Percentiles rank a stretch among this genome's conserved stretches.
phyloP scores from a whole-genome alignment of 2,113 vertebrate species.

The Dinomys branickii region DNA sequence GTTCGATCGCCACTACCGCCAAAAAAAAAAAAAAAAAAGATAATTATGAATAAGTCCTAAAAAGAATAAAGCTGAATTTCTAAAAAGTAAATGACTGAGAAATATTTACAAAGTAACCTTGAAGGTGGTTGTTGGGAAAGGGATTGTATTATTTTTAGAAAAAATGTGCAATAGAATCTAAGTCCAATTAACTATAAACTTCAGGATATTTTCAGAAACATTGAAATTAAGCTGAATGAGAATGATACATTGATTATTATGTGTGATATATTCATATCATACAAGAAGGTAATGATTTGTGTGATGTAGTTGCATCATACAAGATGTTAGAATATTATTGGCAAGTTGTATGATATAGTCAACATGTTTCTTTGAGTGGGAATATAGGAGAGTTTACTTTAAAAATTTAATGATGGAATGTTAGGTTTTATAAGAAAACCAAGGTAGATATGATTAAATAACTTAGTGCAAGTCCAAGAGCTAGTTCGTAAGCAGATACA shows the following conservation, averaged over 20 bases:
- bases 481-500: background rate
- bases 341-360: background rate
- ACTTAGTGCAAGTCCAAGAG: background rate
- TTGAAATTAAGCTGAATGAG: background rate
- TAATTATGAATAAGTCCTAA: background rate
- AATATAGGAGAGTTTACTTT: background rate
- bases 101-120: background rate
- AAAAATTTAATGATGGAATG: background rate
- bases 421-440: background rate
- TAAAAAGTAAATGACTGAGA: slow-evolving; percentile 27
- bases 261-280: background rate
- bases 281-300: background rate
- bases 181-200: background rate
- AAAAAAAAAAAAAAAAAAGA: too few relatives aligned
- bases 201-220: background rate
- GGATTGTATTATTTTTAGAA: background rate
- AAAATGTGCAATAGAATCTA: background rate
- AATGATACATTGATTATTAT: background rate
- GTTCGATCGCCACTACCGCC: too few relatives aligned
- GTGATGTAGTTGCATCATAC: background rate
- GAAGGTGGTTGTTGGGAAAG: background rate
- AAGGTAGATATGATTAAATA: background rate
- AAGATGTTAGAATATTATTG: background rate
- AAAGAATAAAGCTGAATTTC: background rate
- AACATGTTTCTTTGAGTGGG: background rate